Conservation (phyloP, 92 coral and sea anemone genomes). For the Porites evermanni region DNA sequence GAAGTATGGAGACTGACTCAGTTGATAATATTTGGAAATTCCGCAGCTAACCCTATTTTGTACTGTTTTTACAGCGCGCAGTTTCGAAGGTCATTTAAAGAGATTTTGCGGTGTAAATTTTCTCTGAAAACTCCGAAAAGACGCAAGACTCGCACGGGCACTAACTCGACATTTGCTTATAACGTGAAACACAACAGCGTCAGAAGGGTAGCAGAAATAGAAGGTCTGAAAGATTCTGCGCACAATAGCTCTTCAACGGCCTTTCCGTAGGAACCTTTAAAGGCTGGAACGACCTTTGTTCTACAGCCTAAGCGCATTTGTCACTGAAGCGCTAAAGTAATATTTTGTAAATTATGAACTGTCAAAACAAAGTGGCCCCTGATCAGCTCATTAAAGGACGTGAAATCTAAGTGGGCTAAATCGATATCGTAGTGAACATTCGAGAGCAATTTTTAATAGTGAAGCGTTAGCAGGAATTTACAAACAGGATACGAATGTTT, state of each 20-base stretch:
- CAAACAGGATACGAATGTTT: background rate
- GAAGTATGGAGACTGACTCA: conserved; percentile 83
- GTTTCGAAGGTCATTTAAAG: conserved; percentile 82
- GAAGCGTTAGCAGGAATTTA: background rate
- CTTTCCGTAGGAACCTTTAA: conserved; percentile 10
- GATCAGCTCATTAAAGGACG: background rate
- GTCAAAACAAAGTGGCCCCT: background rate
- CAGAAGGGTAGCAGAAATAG: conserved; percentile 10
- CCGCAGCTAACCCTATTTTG: conserved; percentile 82
- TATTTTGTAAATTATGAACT: background rate
- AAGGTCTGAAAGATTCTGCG: background rate
- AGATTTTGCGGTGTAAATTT: conserved; percentile 72
- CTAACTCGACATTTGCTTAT: conserved; percentile 30
- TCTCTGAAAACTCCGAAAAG: background rate
- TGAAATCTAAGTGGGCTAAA: background rate
- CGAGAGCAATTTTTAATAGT: background rate
- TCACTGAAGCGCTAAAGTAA: too few relatives aligned
- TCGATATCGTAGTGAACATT: background rate
- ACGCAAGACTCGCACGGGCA: conserved; percentile 17
- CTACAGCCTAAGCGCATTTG: too few relatives aligned
- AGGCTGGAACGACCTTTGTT: background rate
- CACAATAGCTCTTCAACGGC: conserved; percentile 1
- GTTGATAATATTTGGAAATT: conserved; percentile 74
- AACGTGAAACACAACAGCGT: conserved; percentile 4
- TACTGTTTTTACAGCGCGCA: conserved; percentile 92